Percentiles rank a stretch among this genome's conserved stretches.
phyloP scores from a whole-genome alignment of 2,113 vertebrate species.

The Heterochromis multidens region DNA sequence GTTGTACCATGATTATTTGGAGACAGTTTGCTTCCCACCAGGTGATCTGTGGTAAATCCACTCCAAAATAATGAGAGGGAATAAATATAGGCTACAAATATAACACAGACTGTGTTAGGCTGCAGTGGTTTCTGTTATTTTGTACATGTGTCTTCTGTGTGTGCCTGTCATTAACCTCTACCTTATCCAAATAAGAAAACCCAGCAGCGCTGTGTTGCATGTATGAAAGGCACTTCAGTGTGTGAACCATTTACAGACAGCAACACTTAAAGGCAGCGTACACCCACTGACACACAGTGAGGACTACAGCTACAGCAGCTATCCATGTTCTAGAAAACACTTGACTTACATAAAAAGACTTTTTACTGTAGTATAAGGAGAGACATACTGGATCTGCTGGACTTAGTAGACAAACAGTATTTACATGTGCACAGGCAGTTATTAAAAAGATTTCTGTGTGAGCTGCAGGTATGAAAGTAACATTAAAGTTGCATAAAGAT shows the following conservation, averaged over 20 bases:
- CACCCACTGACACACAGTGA: neutral
- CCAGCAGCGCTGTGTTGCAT: neutral
- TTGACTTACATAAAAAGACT: neutral
- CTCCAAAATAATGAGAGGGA: neutral
- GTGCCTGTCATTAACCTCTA: neutral
- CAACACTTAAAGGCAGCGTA: neutral
- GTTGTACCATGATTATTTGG: neutral
- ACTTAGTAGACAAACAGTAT: neutral
- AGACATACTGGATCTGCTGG: neutral
- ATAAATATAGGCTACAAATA: neutral
- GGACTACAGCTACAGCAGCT: neutral
- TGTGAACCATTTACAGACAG: neutral
- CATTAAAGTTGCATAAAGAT: neutral
- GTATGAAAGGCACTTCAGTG: neutral
- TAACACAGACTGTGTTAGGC: neutral
- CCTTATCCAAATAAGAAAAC: neutral
- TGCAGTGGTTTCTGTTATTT: neutral
- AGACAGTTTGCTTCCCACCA: neutral
- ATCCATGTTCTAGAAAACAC: constrained; percentile 5
- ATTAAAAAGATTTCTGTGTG: neutral
- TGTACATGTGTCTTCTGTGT: neutral
- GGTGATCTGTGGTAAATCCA: too few species aligned
- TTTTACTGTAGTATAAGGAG: neutral
- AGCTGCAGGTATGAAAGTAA: neutral
- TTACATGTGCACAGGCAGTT: neutral